phyloP scores from a whole-genome alignment of 2,113 vertebrate genomes.

The Solenodon paradoxus region DNA sequence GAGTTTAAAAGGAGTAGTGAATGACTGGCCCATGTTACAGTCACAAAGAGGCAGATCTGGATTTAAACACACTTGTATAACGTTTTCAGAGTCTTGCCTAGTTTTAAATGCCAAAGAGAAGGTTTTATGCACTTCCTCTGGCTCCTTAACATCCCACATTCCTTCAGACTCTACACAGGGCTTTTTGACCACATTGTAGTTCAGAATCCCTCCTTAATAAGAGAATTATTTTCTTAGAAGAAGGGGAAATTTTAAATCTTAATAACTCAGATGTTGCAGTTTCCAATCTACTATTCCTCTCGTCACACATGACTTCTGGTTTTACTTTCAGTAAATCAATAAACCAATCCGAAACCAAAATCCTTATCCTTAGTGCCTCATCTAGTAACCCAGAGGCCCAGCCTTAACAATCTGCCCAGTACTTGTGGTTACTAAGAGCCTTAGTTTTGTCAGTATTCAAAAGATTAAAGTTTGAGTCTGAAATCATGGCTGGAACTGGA shows the following conservation, averaged over 20 bases:
- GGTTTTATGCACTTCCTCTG: neutral
- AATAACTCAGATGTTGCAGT: neutral
- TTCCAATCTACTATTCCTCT: neutral
- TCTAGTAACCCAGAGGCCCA: neutral
- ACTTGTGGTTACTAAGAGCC: neutral
- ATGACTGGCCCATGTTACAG: neutral
- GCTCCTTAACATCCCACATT: neutral
- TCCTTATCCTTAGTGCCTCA: neutral
- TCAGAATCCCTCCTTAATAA: neutral
- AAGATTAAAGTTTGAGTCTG: neutral
- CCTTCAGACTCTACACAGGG: neutral
- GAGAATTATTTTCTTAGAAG: constrained; percentile 21
- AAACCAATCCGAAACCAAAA: neutral
- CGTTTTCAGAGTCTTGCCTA: neutral
- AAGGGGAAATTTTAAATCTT: neutral
- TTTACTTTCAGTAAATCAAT: neutral
- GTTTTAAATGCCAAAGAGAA: neutral
- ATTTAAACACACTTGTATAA: neutral
- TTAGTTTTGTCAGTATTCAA: neutral
- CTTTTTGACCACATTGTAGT: neutral
- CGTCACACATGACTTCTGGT: neutral
- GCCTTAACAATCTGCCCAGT: neutral
- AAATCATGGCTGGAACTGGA: neutral
- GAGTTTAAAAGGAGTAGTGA: constrained; percentile 43
- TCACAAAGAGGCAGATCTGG: neutral